These are phyloP conservation scores for Schizopygopsis pylzovi DNA, from an alignment of 2,797 vertebrate genomes.

Conservation along the genomic window DNA sequence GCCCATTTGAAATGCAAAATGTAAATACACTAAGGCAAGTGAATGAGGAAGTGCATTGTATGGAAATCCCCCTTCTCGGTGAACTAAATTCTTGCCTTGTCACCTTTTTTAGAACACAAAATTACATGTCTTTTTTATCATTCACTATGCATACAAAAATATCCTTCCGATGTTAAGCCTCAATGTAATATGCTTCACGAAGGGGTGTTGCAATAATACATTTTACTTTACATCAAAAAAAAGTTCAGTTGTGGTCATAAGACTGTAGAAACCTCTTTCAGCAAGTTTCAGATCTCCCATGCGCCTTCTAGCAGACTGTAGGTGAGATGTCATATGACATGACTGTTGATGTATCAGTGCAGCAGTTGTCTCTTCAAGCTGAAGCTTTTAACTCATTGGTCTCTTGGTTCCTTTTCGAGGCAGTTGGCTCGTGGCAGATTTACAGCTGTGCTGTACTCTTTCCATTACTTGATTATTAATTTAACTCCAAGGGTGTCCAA, in stretches of 20 bases:
- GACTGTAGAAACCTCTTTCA: not conserved
- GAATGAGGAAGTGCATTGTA: conserved; percentile 12
- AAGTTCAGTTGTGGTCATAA: not conserved
- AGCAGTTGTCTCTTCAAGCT: not conserved
- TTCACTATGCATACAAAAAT: not conserved
- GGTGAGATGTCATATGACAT: not conserved
- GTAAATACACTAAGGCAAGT: not conserved
- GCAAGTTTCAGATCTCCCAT: not conserved
- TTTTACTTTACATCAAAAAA: not conserved
- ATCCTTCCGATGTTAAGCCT: not conserved
- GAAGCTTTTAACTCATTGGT: not conserved
- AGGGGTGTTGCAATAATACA: not conserved
- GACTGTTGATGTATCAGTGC: not conserved
- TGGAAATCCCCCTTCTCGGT: conserved; percentile 18
- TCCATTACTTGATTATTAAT: conserved; percentile 34
- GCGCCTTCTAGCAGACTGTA: not conserved
- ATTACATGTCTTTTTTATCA: not conserved
- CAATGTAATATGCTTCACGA: not conserved
- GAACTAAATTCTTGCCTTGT: not conserved
- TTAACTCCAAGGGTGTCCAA: conserved; percentile 31
- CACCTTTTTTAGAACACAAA: not conserved
- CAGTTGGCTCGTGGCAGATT: not conserved
- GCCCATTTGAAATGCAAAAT: conserved; percentile 50
- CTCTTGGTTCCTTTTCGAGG: not conserved
- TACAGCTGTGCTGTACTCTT: conserved; percentile 18